These are phyloP conservation scores for Diadegma fenestrale DNA, from an alignment of 2,888 invertebrate species.

Conservation along the genomic window DNA sequence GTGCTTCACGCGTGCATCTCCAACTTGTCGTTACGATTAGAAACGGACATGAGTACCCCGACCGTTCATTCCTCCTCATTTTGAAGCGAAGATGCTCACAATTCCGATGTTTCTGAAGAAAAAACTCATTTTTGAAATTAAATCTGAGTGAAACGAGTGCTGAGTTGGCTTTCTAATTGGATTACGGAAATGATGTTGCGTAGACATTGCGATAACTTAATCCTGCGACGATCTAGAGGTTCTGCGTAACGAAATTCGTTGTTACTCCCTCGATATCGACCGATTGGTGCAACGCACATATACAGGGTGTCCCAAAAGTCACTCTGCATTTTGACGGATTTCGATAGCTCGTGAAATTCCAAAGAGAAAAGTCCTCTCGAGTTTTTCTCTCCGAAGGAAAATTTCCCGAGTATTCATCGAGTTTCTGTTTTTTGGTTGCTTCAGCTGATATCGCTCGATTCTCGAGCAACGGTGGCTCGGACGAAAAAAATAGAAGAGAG, in stretches of 20 bases:
- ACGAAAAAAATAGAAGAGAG: not conserved
- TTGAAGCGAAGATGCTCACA: not conserved
- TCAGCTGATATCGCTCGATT: not conserved
- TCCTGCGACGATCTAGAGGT: not conserved
- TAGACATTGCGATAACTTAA: not conserved
- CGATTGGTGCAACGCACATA: not conserved
- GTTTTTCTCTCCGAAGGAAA: not conserved
- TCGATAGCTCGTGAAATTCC: not conserved
- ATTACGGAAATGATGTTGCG: not conserved
- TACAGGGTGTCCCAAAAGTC: conserved; percentile 1
- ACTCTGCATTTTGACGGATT: not conserved
- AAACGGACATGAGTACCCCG: not conserved
- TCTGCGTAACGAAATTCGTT: not conserved
- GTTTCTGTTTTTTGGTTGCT: not conserved
- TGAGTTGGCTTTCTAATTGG: not conserved
- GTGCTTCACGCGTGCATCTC: not conserved
- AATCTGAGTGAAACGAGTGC: not conserved
- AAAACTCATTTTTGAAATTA: not conserved
- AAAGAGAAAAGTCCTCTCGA: not conserved
- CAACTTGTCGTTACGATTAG: conserved; percentile 7
- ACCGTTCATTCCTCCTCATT: not conserved
- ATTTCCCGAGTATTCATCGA: not conserved
- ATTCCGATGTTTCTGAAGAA: not conserved
- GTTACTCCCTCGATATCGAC: not conserved
- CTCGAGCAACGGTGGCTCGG: not conserved